phyloP scores from a whole-genome alignment of 2,888 invertebrate genomes.

The Melanargia galathea region DNA sequence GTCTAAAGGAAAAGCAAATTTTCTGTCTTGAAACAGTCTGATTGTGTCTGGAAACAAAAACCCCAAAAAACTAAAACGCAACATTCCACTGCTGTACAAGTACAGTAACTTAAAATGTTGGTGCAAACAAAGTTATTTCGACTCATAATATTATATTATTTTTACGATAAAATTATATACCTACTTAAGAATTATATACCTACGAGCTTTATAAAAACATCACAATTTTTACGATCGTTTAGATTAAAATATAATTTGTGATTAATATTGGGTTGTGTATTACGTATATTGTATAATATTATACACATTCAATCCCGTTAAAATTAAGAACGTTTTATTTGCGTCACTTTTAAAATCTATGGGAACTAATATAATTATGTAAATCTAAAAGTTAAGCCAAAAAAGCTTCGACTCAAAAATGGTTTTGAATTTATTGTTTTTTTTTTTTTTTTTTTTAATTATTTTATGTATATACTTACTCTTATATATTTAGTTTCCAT shows the following conservation, averaged over 20 bases:
- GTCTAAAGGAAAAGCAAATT: too few relatives aligned
- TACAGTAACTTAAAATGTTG: neutral
- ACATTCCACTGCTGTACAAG: neutral
- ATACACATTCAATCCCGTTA: neutral
- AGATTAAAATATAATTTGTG: neutral
- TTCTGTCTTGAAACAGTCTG: too few relatives aligned
- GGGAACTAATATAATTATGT: neutral
- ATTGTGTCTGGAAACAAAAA: too few relatives aligned
- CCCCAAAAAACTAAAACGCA: too few relatives aligned
- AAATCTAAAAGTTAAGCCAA: neutral
- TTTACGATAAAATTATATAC: neutral
- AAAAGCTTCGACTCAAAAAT: neutral
- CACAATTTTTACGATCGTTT: neutral
- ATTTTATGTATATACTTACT: too few relatives aligned
- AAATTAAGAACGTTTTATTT: neutral
- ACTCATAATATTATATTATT: neutral
- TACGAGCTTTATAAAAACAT: slow-evolving; percentile 7
- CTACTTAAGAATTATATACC: neutral
- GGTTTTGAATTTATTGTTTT: neutral
- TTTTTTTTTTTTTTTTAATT: too few relatives aligned
- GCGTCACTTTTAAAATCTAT: too few relatives aligned
- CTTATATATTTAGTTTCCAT: neutral
- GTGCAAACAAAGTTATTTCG: neutral
- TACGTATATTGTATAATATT: neutral
- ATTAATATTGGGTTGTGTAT: slow-evolving; percentile 13